Conservation (phyloP, 2,888 invertebrate species). For the Fissipunctia ypsillon region DNA sequence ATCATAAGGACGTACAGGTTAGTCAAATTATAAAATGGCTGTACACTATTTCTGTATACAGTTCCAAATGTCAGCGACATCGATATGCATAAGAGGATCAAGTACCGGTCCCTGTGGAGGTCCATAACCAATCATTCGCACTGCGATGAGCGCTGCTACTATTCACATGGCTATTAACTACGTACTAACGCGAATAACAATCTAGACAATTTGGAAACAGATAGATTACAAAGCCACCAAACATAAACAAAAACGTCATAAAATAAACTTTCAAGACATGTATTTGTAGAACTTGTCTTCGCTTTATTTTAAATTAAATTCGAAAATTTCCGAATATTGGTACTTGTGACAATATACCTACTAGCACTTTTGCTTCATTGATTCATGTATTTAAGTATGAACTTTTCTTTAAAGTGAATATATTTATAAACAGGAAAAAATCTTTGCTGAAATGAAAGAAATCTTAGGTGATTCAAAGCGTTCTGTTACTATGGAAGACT, state of each 20-base stretch:
- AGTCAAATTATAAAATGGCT: neutral
- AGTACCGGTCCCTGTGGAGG: neutral
- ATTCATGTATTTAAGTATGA: neutral
- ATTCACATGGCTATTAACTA: neutral
- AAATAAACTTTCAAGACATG: neutral
- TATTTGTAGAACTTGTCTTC: neutral
- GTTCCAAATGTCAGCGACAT: neutral
- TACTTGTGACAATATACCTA: constrained; percentile 4
- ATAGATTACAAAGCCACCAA: neutral
- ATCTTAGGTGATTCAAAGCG: constrained; percentile 92
- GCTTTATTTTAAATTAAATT: neutral
- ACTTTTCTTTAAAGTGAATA: neutral
- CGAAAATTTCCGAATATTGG: neutral
- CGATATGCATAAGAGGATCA: neutral
- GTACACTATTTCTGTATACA: too few species aligned
- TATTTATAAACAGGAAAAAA: constrained; percentile 86
- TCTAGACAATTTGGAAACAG: neutral
- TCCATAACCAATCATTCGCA: too few species aligned
- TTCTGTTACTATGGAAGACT: constrained; percentile 90
- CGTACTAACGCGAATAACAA: neutral
- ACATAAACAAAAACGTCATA: neutral
- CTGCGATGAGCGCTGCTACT: neutral
- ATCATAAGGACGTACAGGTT: constrained; percentile 86
- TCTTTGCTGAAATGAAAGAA: constrained; percentile 91
- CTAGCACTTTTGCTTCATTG: neutral